Base-by-base conservation (phyloP, 2,888 invertebrate species). In the Campoplex capitator region DNA sequence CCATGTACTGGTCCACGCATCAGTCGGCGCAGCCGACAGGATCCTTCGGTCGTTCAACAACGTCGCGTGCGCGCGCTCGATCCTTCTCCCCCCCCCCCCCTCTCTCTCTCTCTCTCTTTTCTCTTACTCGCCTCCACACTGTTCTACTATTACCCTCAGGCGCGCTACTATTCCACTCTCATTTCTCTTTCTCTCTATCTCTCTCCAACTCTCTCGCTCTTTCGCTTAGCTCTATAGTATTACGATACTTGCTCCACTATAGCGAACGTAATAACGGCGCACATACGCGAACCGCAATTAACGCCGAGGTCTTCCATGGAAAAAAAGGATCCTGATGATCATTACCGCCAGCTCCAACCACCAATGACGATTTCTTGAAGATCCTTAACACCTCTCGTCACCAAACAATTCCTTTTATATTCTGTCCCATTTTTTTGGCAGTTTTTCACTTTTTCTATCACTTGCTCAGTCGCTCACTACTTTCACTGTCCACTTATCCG, bases 51-150 rank as follows among this genome's bases (percentile, higher is more conserved):
- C 54, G 73, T 80, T 65, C 77, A 74, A 84, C 77, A 56, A 82
- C 77, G 73, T 81, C 74, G 83, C 56, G 82, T 81, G 86, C 81
- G 84, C 84, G 84, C 78, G 84, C 73, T 48, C 71, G 56, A 45
- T 35, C 51, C 71, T 74, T 73, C 54, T 74, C 70, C 23, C 38
- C 65, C 70, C 23, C 38, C 70, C 23, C 38, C 51, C 71, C 68
- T 73, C 54, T 74, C 70, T n/a, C 38, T 45, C 45, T 45, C 45
- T 45, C 11, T 45, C 45, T 45, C 38, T 38, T 45, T 80, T 68
- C 42, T 58, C 45, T 18, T 32, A 54, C 56, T 71, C 58, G 58
- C 58, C 71, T 13, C 67, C 73, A 54, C 54, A 38, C 68, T 58
- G 71, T 80, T 75, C 74, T 48, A 82, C 74, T 82, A 75, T 74